These are phyloP conservation scores for Galerucella nymphaeae DNA, from an alignment of 2,888 invertebrate genomes.

Conservation along the genomic window DNA sequence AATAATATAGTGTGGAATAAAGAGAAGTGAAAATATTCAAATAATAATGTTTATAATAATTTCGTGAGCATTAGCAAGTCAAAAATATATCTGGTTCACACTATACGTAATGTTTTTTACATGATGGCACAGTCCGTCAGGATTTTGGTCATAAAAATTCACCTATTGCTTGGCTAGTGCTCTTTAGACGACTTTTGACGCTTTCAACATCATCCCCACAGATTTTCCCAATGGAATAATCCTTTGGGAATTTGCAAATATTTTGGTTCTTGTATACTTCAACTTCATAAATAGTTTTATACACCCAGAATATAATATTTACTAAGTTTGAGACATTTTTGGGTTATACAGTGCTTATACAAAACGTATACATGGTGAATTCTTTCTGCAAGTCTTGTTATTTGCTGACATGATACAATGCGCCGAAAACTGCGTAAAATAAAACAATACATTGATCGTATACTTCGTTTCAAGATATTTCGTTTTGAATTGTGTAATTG, in stretches of 20 bases:
- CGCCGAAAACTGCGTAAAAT: no score
- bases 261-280: background rate
- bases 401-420: no score
- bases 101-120: no score
- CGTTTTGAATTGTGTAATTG: no score
- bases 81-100: no score
- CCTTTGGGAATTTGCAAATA: constrained; percentile 5
- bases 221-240: background rate
- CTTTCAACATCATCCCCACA: background rate
- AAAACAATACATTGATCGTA: background rate
- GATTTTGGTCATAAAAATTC: no score
- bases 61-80: no score
- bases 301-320: background rate
- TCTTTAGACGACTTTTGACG: background rate
- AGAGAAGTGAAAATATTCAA: background rate
- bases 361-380: background rate
- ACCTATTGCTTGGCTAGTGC: background rate
- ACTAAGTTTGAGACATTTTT: background rate
- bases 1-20: no score
- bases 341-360: background rate
- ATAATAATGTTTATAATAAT: background rate
- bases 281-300: constrained; percentile 2
- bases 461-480: background rate
- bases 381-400: background rate
- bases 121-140: no score